Percentiles rank a stretch among this genome's conserved stretches.
Evolutionary conservation across 2,113 vertebrate species (phyloP).

Genomic region (Dunckerocampus dactyliophorus): DNA sequence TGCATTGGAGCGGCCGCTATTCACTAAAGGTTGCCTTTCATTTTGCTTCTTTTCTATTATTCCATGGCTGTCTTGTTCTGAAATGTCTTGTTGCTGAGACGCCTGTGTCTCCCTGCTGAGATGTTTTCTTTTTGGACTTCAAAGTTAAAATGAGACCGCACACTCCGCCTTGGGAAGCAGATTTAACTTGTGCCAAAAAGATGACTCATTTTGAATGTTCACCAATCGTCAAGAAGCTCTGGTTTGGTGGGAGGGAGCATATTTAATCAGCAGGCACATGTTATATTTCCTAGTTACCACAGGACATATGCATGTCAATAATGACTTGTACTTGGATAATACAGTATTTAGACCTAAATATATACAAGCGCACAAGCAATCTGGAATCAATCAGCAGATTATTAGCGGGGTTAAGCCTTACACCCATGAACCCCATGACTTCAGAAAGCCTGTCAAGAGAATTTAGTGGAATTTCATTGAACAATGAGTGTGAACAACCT

Average conservation of each 20-base stretch:
- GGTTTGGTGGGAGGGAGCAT: neutral
- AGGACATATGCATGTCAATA: neutral
- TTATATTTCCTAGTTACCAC: constrained; percentile 5
- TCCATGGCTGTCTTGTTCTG: constrained; percentile 20
- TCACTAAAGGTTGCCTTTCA: constrained; percentile 41
- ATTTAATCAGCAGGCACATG: neutral
- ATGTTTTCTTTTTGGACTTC: constrained; percentile 11
- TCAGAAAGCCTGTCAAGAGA: too few relatives aligned
- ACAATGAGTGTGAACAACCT: too few relatives aligned
- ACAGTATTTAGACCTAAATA: too few relatives aligned
- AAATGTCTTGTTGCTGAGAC: constrained; percentile 20
- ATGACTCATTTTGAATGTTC: neutral
- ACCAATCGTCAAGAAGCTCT: neutral
- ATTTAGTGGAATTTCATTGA: too few relatives aligned
- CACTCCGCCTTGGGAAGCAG: neutral
- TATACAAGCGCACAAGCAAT: too few relatives aligned
- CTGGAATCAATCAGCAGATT: too few relatives aligned
- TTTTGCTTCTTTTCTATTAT: constrained; percentile 28
- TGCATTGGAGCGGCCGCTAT: constrained; percentile 32
- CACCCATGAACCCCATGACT: too few relatives aligned
- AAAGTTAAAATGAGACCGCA: constrained; percentile 17
- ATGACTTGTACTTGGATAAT: too few relatives aligned
- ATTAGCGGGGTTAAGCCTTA: too few relatives aligned
- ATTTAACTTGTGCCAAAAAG: constrained; percentile 15
- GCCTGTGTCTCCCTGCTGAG: constrained; percentile 8